A percentile compares a stretch with the other conserved stretches of the same genome.
phyloP scores from a whole-genome alignment of 2,797 vertebrate genomes.

The Syncerus caffer region DNA sequence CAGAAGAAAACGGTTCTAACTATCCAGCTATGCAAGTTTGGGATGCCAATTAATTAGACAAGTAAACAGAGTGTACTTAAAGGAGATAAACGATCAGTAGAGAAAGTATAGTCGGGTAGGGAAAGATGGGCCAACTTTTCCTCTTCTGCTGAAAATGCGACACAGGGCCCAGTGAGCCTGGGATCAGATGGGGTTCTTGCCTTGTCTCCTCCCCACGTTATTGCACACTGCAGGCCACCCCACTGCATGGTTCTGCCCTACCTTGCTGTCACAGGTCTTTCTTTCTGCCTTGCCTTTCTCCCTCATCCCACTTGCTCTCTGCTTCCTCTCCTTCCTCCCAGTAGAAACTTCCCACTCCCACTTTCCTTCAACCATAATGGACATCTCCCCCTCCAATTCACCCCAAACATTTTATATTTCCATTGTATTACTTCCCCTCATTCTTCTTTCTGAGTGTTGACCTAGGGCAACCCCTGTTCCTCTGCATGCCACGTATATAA shows the following conservation, averaged over 20 bases:
- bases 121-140: background rate
- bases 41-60: background rate
- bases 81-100: conserved; percentile 16
- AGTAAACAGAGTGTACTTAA: background rate
- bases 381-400: background rate
- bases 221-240: fast-evolving
- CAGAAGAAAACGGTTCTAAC: conserved; percentile 8
- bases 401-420: background rate
- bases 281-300: background rate
- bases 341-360: background rate
- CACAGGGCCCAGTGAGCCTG: background rate
- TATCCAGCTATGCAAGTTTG: background rate
- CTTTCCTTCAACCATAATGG: background rate
- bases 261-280: background rate
- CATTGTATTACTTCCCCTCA: background rate
- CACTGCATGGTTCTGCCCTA: background rate
- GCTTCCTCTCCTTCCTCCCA: background rate
- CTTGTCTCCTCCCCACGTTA: background rate
- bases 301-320: background rate
- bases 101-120: background rate
- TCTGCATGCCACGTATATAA: background rate
- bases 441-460: background rate
- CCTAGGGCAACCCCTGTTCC: no score
- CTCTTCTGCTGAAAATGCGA: background rate
- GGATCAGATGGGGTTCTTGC: background rate